These are phyloP conservation scores for Ctenomys sociabilis DNA, from an alignment of 2,113 vertebrate genomes.

Conservation along the genomic window DNA sequence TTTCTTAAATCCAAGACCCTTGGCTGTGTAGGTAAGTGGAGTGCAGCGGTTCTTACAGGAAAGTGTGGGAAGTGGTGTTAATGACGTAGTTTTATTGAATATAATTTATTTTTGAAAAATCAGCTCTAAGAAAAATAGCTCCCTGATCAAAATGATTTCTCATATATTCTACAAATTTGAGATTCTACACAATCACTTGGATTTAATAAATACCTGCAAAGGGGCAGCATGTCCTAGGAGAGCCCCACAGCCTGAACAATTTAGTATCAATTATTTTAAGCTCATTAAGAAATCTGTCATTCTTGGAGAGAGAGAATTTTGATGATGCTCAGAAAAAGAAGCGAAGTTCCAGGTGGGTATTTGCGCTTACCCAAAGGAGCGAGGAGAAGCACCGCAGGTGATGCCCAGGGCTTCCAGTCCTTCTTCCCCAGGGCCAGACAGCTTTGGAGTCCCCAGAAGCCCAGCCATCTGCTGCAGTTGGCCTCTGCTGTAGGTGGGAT, in stretches of 20 bases:
- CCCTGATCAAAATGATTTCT: constrained; percentile 2
- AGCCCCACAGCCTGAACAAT: not conserved
- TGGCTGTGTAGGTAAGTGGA: not conserved
- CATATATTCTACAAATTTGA: constrained; percentile 2
- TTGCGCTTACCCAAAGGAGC: not conserved
- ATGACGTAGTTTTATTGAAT: not conserved
- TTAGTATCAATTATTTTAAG: not conserved
- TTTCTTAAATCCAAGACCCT: not conserved
- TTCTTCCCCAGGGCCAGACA: not conserved
- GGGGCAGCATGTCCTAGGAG: constrained; percentile 19
- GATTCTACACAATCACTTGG: not conserved
- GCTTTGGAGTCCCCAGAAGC: not conserved
- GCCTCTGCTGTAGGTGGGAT: not conserved
- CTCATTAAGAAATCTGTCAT: not conserved
- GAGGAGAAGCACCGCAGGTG: not conserved
- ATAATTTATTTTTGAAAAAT: constrained; percentile 46
- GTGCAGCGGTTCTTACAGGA: not conserved
- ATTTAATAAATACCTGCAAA: constrained; percentile 8
- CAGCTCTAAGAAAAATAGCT: constrained; percentile 45
- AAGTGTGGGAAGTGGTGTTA: not conserved
- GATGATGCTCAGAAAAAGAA: not conserved
- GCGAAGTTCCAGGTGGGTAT: not conserved
- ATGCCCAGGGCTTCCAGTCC: not conserved
- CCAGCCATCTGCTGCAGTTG: not conserved
- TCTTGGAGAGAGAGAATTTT: constrained; percentile 12